Evolutionary conservation across 2,888 invertebrate genomes (phyloP), one percentile per base, ranked within the genome.

Genomic region (Strigamia crassipes): DNA sequence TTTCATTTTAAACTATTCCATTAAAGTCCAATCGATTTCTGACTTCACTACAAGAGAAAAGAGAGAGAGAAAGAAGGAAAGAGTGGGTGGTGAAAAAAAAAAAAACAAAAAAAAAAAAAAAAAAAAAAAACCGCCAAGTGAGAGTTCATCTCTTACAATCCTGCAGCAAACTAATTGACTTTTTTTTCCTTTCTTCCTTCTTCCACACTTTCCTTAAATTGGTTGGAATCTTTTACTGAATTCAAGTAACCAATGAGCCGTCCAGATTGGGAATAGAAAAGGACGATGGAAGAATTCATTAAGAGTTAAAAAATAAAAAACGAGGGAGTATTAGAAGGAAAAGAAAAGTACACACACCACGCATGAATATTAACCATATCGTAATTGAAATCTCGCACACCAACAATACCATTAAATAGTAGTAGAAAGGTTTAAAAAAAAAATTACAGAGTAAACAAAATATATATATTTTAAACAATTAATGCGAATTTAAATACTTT

Each of bases 1-100:
- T 66, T 66, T 66, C 61, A 66, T 66, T 66, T 66, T 66, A 66
- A 66, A 66, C 61, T 66, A 66, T 66, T 66, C 61, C 61, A 66
- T 66, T 66, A 66, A 66, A 66, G 61, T 66, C 61, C 61, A 66
- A 66, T 66, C 61, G 61, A 66, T 66, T 66, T 66, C 61, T 66
- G 61, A 66, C 61, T 66, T 66, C 21, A 66, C 61, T 66, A 66
- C 61, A 66, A 66, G 61, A 66, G 61, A 23, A 23, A 66, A 66
- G 21, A 66, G 8, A 66, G 21, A 12, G 6, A 21, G 18, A 66
- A 21, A 21, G 61, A 21, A 12, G 12, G 21, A 8, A 23, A 23
- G 23, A n/a, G 61, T 12, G 61, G 18, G 23, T 18, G 9, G n/a
- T n/a, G n/a, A n/a, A n/a, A 23, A 12, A 66, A 66, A 66, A 61